Conservation (phyloP, 1,140 invertebrate genomes). For the Hycleus phaleratus region DNA sequence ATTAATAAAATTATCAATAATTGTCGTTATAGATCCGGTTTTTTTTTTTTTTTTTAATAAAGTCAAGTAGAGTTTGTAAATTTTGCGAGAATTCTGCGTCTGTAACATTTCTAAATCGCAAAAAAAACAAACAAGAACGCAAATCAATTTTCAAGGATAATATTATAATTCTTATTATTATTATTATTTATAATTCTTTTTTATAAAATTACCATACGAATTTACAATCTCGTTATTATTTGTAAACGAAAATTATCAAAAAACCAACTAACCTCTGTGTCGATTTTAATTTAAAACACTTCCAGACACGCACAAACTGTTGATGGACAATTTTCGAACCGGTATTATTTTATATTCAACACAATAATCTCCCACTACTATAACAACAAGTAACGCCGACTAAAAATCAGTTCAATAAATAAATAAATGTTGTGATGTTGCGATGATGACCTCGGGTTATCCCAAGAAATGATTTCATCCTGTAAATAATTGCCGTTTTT, state of each 20-base stretch:
- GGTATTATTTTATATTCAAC: conserved; percentile 8
- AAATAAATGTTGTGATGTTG: no score
- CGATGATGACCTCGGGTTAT: conserved; percentile 8
- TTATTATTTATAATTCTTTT: background rate
- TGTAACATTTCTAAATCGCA: no score
- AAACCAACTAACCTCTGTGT: background rate
- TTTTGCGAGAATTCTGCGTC: no score
- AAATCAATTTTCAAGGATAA: no score
- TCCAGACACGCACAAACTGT: background rate
- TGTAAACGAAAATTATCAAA: background rate
- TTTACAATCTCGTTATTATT: background rate
- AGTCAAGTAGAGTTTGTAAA: no score
- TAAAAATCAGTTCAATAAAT: background rate
- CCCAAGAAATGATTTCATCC: conserved; percentile 7
- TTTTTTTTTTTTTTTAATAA: no score
- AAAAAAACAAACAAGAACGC: no score
- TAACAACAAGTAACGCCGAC: no score
- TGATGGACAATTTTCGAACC: conserved; percentile 4
- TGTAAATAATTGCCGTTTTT: background rate
- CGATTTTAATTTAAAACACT: background rate
- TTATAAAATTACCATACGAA: background rate
- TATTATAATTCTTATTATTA: no score
- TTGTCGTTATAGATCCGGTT: no score
- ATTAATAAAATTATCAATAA: no score
- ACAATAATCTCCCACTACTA: conserved; percentile 5